Conservation (phyloP, 1,140 invertebrate genomes). For the Caenorhabditis inopinata region DNA sequence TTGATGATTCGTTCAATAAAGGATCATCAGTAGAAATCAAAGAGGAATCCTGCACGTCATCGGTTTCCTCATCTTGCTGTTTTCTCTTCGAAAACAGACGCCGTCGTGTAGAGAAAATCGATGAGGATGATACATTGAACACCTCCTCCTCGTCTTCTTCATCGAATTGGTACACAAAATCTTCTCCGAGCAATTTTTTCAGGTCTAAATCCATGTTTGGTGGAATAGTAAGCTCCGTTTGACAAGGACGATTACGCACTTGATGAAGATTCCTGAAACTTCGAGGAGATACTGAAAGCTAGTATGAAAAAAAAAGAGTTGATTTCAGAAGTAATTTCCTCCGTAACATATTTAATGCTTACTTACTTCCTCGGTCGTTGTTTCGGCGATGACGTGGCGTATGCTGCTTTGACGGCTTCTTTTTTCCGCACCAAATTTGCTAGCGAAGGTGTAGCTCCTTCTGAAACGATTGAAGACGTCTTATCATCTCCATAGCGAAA, state of each 20-base stretch:
- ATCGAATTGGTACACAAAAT: not conserved
- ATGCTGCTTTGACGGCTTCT: not conserved
- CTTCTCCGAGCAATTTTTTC: not conserved
- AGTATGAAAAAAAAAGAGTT: not conserved
- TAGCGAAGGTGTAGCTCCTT: not conserved
- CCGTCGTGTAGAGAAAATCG: not conserved
- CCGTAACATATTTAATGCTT: no score
- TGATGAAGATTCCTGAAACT: slow-evolving; percentile 8
- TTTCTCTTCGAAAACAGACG: not conserved
- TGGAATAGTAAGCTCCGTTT: slow-evolving; percentile 6
- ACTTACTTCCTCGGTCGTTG: not conserved
- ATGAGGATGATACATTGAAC: not conserved
- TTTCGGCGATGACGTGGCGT: slow-evolving; percentile 9
- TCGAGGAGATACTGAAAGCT: no score
- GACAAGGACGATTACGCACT: not conserved
- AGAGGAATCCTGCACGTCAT: not conserved
- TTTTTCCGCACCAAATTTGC: not conserved
- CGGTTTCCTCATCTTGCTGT: not conserved
- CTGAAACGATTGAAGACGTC: not conserved
- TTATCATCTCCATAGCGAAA: not conserved
- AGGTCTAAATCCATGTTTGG: not conserved
- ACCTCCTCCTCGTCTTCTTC: not conserved
- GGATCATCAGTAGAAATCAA: not conserved
- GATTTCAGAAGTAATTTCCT: no score
- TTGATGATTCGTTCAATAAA: not conserved